phyloP scores from a whole-genome alignment of 2,888 invertebrate genomes.

The Volucella inflata region DNA sequence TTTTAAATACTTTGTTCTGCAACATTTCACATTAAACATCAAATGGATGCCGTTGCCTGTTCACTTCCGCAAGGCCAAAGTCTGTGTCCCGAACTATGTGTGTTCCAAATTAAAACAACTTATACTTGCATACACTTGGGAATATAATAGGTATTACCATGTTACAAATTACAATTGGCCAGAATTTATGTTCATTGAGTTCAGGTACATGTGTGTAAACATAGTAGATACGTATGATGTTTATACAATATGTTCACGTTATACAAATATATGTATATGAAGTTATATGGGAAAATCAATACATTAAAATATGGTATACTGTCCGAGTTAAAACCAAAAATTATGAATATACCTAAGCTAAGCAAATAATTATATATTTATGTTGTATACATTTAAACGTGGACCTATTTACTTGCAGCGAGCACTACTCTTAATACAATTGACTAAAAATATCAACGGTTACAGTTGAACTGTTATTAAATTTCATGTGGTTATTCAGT shows the following conservation, averaged over 20 bases:
- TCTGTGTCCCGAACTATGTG: conserved; percentile 56
- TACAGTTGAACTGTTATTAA: conserved; percentile 61
- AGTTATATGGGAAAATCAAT: not conserved
- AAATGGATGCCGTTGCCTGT: conserved; percentile 55
- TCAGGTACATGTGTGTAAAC: too few relatives aligned
- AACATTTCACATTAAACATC: conserved; percentile 37
- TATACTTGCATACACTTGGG: too few relatives aligned
- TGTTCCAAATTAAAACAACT: too few relatives aligned
- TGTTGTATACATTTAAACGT: not conserved
- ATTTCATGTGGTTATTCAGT: conserved; percentile 41
- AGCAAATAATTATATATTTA: not conserved
- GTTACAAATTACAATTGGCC: too few relatives aligned
- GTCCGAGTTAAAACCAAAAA: conserved; percentile 15
- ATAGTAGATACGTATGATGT: too few relatives aligned
- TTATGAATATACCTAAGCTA: not conserved
- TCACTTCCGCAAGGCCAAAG: conserved; percentile 73
- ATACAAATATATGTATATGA: not conserved
- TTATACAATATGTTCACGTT: too few relatives aligned
- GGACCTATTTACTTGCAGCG: conserved; percentile 19
- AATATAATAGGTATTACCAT: too few relatives aligned
- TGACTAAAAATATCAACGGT: conserved; percentile 44
- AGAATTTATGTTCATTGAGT: too few relatives aligned
- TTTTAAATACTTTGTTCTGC: conserved; percentile 43
- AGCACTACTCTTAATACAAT: conserved; percentile 27
- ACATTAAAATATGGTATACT: not conserved